Percentiles rank a stretch among this genome's conserved stretches.
These are phyloP conservation scores for Uloborus plumipes DNA, from an alignment of 2,888 invertebrate genomes.

Conservation along the genomic window DNA sequence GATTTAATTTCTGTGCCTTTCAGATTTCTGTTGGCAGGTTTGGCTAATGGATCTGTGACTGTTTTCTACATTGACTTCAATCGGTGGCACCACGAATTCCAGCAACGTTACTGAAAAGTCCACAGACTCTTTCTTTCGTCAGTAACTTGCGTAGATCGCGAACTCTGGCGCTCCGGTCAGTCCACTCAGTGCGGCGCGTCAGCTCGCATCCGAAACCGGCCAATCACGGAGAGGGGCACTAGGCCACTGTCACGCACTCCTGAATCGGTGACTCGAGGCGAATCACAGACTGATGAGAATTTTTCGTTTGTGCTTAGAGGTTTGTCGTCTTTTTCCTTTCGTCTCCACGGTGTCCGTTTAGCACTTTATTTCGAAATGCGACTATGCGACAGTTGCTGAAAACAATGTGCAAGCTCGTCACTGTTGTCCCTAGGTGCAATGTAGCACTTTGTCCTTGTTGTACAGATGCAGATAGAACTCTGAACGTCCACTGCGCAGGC, in stretches of 20 bases:
- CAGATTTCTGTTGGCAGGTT: constrained; percentile 84
- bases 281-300: constrained; percentile 45
- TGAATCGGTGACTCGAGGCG: constrained; percentile 45
- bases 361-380: constrained; percentile 45
- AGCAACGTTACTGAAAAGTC: constrained; percentile 60
- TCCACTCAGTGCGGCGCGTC: constrained; percentile 24
- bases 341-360: constrained; percentile 16
- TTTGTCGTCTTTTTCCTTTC: constrained; percentile 9
- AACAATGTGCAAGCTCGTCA: constrained; percentile 34
- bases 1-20: neutral
- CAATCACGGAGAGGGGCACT: constrained; percentile 36
- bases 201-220: constrained; percentile 55
- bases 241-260: constrained; percentile 46
- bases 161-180: neutral
- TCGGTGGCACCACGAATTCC: constrained; percentile 65
- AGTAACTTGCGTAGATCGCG: no score
- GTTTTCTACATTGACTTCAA: constrained; percentile 99
- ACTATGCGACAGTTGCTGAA: constrained; percentile 29
- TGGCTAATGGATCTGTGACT: constrained; percentile 97
- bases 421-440: constrained; percentile 61
- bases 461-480: constrained; percentile 58
- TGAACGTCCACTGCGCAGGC: constrained; percentile 62
- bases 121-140: constrained; percentile 17
- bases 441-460: constrained; percentile 57
- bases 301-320: constrained; percentile 48